Percentiles rank a stretch among this genome's conserved stretches.
These are phyloP conservation scores for Diorhabda sublineata DNA, from an alignment of 1,140 invertebrate genomes.

Conservation along the genomic window DNA sequence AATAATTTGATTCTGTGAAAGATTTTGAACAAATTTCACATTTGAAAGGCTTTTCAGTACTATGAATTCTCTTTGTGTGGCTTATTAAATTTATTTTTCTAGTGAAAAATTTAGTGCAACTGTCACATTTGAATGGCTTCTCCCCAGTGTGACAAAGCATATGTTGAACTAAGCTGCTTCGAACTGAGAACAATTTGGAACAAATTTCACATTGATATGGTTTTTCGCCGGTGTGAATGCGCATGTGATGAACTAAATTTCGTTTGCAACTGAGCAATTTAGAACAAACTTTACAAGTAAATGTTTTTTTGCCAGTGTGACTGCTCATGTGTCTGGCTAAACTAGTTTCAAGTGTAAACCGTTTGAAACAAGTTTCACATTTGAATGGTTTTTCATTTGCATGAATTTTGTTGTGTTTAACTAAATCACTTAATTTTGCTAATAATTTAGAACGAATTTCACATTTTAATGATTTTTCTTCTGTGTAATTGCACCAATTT, in stretches of 20 bases:
- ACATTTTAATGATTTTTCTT: neutral
- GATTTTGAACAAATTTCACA: conserved; percentile 61
- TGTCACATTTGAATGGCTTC: conserved; percentile 70
- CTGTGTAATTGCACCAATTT: neutral
- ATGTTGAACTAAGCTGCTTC: conserved; percentile 39
- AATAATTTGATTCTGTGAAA: neutral
- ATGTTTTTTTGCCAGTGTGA: conserved; percentile 57
- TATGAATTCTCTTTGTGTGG: conserved; percentile 16
- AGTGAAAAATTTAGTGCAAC: conserved; percentile 69
- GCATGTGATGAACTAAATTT: neutral
- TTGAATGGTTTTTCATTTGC: neutral
- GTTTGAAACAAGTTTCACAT: neutral
- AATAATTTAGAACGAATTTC: neutral
- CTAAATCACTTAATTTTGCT: neutral
- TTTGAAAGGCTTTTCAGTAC: conserved; percentile 24
- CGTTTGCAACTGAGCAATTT: conserved; percentile 42
- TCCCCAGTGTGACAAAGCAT: conserved; percentile 67
- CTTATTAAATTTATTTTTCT: conserved; percentile 46
- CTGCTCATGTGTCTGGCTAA: conserved; percentile 53
- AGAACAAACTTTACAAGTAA: conserved; percentile 55
- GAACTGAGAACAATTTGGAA: no score
- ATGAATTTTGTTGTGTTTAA: neutral
- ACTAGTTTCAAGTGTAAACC: conserved; percentile 39
- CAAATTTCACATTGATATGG: no score
- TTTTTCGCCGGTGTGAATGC: neutral